Percentiles rank a stretch among this genome's conserved stretches.
phyloP scores from a whole-genome alignment of 2,888 invertebrate species.

The Phyllotreta striolata region DNA sequence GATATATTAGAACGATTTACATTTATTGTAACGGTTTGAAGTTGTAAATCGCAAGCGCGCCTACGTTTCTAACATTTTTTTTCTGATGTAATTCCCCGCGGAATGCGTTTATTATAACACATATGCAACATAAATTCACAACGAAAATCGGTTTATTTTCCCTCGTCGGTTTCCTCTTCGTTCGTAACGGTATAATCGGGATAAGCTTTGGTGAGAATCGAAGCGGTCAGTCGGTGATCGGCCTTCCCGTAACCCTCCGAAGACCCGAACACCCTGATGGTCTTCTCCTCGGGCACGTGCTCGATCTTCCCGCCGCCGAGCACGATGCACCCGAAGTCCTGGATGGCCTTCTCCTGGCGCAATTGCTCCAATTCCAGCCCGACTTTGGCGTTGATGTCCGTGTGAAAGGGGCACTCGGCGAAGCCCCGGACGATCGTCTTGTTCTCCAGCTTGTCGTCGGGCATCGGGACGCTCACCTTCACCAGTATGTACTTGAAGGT shows the following conservation, averaged over 20 bases:
- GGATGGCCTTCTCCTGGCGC: slow-evolving; percentile 66
- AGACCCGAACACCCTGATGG: slow-evolving; percentile 89
- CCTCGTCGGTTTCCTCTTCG: slow-evolving; percentile 83
- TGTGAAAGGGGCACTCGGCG: slow-evolving; percentile 76
- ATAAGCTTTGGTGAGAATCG: slow-evolving; percentile 76
- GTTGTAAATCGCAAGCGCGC: slow-evolving; percentile 1
- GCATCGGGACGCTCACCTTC: slow-evolving; percentile 71
- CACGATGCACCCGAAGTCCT: slow-evolving; percentile 68
- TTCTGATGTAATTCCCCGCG: neutral
- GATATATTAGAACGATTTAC: slow-evolving; percentile 9
- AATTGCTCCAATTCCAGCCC: slow-evolving; percentile 59
- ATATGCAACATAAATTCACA: neutral
- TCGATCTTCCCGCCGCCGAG: slow-evolving; percentile 93
- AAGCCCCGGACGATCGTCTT: slow-evolving; percentile 85
- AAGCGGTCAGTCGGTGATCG: slow-evolving; percentile 81
- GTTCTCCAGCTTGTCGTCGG: slow-evolving; percentile 64
- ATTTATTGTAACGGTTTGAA: slow-evolving; percentile 8
- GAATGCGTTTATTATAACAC: neutral
- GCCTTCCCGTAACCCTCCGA: slow-evolving; percentile 92
- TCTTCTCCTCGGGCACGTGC: slow-evolving; percentile 79
- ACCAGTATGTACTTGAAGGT: slow-evolving; percentile 93
- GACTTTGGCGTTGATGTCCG: slow-evolving; percentile 81
- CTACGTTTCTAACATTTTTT: neutral
- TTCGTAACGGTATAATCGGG: slow-evolving; percentile 79
- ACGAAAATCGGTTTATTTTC: neutral